Percentiles rank a stretch among this genome's conserved stretches.
Evolutionary conservation across 2,113 vertebrate species (phyloP).

Genomic region (Percina caprodes): DNA sequence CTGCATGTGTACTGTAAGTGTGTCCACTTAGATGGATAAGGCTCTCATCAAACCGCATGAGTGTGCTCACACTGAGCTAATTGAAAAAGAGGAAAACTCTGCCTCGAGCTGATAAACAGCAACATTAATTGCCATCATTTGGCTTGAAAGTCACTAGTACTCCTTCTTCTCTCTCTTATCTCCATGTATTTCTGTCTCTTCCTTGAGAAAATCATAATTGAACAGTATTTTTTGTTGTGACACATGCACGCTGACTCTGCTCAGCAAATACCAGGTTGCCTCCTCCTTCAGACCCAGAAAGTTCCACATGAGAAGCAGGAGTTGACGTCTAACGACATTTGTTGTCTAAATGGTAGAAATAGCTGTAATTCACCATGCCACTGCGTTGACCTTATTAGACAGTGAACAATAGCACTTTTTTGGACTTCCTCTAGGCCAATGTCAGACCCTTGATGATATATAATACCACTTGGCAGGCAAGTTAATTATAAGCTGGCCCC

Average conservation of each 20-base stretch:
- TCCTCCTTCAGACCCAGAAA: slow-evolving; percentile 37
- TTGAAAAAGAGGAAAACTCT: slow-evolving; percentile 59
- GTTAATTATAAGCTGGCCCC: slow-evolving; percentile 93
- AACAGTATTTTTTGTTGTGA: slow-evolving; percentile 2
- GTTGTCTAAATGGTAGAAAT: slow-evolving; percentile 86
- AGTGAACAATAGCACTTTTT: slow-evolving; percentile 85
- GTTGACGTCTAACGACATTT: slow-evolving; percentile 82
- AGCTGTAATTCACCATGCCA: slow-evolving; percentile 90
- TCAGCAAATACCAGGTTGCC: slow-evolving; percentile 49
- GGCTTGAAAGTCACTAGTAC: slow-evolving; percentile 40
- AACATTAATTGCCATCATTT: slow-evolving; percentile 69
- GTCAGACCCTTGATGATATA: slow-evolving; percentile 85
- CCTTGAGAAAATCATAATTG: neutral
- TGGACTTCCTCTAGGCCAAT: slow-evolving; percentile 85
- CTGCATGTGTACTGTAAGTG: slow-evolving; percentile 6
- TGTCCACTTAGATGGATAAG: slow-evolving; percentile 60
- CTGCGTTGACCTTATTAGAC: slow-evolving; percentile 90
- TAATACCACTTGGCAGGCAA: slow-evolving; percentile 92
- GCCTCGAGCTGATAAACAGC: slow-evolving; percentile 66
- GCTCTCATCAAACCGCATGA: slow-evolving; percentile 60
- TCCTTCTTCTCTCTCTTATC: slow-evolving; percentile 10
- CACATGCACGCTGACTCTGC: slow-evolving; percentile 16
- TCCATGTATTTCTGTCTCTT: slow-evolving; percentile 6
- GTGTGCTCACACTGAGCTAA: slow-evolving; percentile 65
- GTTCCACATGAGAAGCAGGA: slow-evolving; percentile 61